A percentile compares a stretch with the other conserved stretches of the same genome.
phyloP scores from a whole-genome alignment of 2,888 invertebrate species.

The Hirtodrosophila histrioides region DNA sequence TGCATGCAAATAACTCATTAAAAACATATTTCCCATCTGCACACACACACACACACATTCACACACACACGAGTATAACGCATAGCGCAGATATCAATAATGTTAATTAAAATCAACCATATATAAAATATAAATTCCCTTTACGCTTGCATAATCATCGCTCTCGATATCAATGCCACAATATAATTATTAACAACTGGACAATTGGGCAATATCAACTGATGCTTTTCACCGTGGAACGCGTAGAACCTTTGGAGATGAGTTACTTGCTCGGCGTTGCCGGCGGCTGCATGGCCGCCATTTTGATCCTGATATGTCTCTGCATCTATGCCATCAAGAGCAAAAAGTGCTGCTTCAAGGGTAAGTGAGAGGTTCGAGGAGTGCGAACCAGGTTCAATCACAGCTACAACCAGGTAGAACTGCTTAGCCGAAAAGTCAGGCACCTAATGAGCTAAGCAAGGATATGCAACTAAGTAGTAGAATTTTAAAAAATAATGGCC shows the following conservation, averaged over 20 bases:
- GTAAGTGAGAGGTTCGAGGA: slow-evolving; percentile 83
- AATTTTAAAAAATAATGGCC: too few species aligned
- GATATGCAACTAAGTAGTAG: too few species aligned
- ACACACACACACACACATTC: too few species aligned
- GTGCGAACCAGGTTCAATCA: too few species aligned
- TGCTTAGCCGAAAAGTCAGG: too few species aligned
- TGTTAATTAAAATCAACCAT: slow-evolving; percentile 58
- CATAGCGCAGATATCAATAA: slow-evolving; percentile 27
- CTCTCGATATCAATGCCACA: slow-evolving; percentile 18
- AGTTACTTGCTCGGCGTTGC: slow-evolving; percentile 87
- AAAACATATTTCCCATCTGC: slow-evolving; percentile 17
- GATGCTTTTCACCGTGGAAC: slow-evolving; percentile 4
- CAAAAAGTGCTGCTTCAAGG: slow-evolving; percentile 87
- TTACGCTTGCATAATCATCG: slow-evolving; percentile 47
- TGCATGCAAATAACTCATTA: slow-evolving; percentile 46
- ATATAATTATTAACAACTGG: slow-evolving; percentile 28
- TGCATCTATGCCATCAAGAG: slow-evolving; percentile 87
- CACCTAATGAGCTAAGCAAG: too few species aligned
- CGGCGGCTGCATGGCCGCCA: slow-evolving; percentile 86
- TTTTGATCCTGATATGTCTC: slow-evolving; percentile 86
- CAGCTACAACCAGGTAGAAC: too few species aligned
- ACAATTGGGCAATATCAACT: slow-evolving; percentile 12
- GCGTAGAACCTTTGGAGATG: slow-evolving; percentile 87
- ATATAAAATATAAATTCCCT: slow-evolving; percentile 51
- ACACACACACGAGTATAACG: too few species aligned